Evolutionary conservation across 2,888 invertebrate genomes (phyloP), one percentile per base, ranked within the genome.

Genomic region (Formica aserva): DNA sequence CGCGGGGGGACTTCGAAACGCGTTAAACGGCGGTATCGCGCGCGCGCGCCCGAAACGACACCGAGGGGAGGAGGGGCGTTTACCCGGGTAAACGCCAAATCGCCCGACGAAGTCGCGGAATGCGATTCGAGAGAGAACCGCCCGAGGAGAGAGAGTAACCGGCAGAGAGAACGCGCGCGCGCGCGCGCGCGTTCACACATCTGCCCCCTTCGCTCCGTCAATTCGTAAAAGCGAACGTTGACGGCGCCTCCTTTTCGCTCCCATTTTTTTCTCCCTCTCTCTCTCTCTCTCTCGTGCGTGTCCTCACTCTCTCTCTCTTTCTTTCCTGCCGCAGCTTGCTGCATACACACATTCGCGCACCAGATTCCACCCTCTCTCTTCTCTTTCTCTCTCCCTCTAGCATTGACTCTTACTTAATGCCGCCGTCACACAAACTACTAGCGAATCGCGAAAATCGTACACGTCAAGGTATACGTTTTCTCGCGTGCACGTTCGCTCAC

Each of bases 161-260:
- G 85, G 82, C 85, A 89, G 78, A 67, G 69, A 41, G 18, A 26
- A 63, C 71, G 69, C 65, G 57, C 81, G 84, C 80, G 81, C 77
- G 84, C 60, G 63, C 35, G 15, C 41, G 32, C 38, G 26, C 26
- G 22, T 22, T 52, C 38, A 13, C 52, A 15, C 38, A 52, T 65
- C 65, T 85, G 83, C 85, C 84, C 82, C 84, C 85, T 86, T 89
- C 85, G 86, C 86, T 89, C 63, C 85, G 78, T 84, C 57, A 45
- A 78, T 45, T 72, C 80, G 83, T 52, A 80, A 88, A 87, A 89
- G 83, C 85, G 88, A 89, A 89, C 88, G 85, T 89, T 81, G 85
- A 76, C 85, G 84, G 45, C 86, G 82, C 74, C 84, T 84, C 77
- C 81, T 82, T 63, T 83, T 85, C 22, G 32, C 41, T 86, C 74